phyloP scores from a whole-genome alignment of 2,888 invertebrate genomes.

The Drosophila anomelani region DNA sequence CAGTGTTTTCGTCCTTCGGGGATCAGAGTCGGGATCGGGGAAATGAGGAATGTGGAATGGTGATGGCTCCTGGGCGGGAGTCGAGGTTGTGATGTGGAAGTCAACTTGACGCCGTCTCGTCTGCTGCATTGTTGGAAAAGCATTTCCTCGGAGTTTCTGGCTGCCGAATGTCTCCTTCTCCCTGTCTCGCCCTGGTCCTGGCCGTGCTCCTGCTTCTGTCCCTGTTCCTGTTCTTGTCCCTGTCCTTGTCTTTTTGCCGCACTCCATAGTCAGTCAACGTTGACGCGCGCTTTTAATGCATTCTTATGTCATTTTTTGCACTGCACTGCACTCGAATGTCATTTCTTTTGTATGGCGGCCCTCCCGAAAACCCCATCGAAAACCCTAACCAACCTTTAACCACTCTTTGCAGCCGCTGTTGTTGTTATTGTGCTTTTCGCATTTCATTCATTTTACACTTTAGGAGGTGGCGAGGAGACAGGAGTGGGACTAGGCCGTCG shows the following conservation, averaged over 20 bases:
- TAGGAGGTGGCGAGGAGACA: conserved; percentile 28
- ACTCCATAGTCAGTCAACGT: conserved; percentile 74
- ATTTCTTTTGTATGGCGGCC: conserved; percentile 58
- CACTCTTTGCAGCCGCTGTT: conserved; percentile 37
- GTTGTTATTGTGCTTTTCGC: conserved; percentile 55
- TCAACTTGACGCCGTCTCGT: conserved; percentile 80
- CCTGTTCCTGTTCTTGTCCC: background rate
- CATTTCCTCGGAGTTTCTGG: conserved; percentile 52
- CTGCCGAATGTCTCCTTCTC: conserved; percentile 1
- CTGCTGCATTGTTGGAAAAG: conserved; percentile 71
- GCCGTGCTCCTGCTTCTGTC: background rate
- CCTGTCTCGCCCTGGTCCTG: conserved; percentile 8
- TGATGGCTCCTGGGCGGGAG: conserved; percentile 20
- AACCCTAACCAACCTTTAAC: conserved; percentile 38
- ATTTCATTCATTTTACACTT: conserved; percentile 74
- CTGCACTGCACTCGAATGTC: conserved; percentile 73
- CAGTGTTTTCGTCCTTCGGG: conserved; percentile 36
- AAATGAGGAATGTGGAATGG: background rate
- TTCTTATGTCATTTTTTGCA: conserved; percentile 79
- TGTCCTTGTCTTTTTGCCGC: conserved; percentile 16
- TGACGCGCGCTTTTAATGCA: conserved; percentile 80
- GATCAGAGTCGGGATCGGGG: conserved; percentile 1
- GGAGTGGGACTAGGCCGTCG: conserved; percentile 39
- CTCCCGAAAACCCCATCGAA: conserved; percentile 22
- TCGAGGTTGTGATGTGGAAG: conserved; percentile 53